Percentiles rank a stretch among this genome's conserved stretches.
phyloP scores from a whole-genome alignment of 2,888 invertebrate genomes.

The Tetranychus truncatus region DNA sequence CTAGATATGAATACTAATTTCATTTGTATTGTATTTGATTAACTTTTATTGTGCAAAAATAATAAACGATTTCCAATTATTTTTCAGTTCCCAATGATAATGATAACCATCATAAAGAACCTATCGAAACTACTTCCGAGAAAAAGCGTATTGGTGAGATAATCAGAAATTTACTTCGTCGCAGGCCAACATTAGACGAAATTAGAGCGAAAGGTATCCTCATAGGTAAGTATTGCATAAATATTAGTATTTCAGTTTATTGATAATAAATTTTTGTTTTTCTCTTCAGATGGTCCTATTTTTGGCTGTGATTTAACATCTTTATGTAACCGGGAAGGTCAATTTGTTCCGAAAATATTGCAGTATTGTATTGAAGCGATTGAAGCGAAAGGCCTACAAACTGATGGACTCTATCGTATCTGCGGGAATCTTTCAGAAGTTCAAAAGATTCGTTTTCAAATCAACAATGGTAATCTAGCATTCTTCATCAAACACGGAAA shows the following conservation, averaged over 20 bases:
- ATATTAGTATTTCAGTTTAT: neutral
- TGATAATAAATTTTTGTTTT: too few relatives aligned
- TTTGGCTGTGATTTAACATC: constrained; percentile 58
- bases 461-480: constrained; percentile 38
- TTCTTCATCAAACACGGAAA: neutral
- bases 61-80: too few relatives aligned
- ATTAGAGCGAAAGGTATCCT: constrained; percentile 64
- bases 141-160: constrained; percentile 40
- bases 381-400: constrained; percentile 51
- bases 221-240: constrained; percentile 42
- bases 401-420: constrained; percentile 72
- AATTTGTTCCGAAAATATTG: constrained; percentile 62
- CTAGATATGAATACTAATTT: too few relatives aligned
- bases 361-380: constrained; percentile 57
- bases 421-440: constrained; percentile 78
- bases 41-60: neutral
- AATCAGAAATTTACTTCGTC: constrained; percentile 49
- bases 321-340: constrained; percentile 44
- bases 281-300: constrained; percentile 49
- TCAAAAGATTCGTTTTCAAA: constrained; percentile 65
- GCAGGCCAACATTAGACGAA: constrained; percentile 54
- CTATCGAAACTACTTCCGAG: constrained; percentile 15
- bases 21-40: neutral
- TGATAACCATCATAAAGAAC: neutral
- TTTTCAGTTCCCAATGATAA: neutral